Conservation (phyloP, 2,797 vertebrate species). For the Epinephelus coioides region DNA sequence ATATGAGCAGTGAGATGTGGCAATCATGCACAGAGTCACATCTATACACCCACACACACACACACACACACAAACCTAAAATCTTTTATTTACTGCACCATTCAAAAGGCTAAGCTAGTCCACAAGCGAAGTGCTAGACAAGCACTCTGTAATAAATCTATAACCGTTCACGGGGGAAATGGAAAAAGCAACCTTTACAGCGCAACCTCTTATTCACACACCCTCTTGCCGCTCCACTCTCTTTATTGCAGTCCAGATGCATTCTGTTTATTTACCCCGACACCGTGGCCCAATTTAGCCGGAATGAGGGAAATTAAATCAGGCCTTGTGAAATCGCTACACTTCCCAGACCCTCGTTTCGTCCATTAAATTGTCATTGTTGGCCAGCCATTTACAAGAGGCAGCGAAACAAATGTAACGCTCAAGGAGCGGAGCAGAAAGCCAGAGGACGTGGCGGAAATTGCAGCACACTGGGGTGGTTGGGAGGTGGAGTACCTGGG, state of each 20-base stretch:
- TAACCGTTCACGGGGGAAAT: slow-evolving; percentile 55
- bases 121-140: slow-evolving; percentile 55
- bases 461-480: neutral
- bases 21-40: neutral
- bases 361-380: slow-evolving; percentile 81
- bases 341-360: slow-evolving; percentile 52
- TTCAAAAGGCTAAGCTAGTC: slow-evolving; percentile 52
- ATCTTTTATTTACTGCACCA: slow-evolving; percentile 59
- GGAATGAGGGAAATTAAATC: slow-evolving; percentile 78
- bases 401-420: slow-evolving; percentile 66
- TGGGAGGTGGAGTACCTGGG: neutral
- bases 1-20: neutral
- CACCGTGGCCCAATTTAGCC: slow-evolving; percentile 70
- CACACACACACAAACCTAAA: slow-evolving; percentile 15
- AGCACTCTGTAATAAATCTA: slow-evolving; percentile 60
- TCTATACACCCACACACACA: neutral
- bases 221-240: slow-evolving; percentile 29
- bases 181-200: slow-evolving; percentile 53
- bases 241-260: slow-evolving; percentile 66
- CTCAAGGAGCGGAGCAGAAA: slow-evolving; percentile 34
- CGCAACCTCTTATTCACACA: slow-evolving; percentile 58
- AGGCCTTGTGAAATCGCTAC: slow-evolving; percentile 72
- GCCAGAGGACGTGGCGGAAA: slow-evolving; percentile 46
- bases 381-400: slow-evolving; percentile 66
- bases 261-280: slow-evolving; percentile 76